phyloP scores from a whole-genome alignment of 2,113 vertebrate genomes.

The Morone chrysops region DNA sequence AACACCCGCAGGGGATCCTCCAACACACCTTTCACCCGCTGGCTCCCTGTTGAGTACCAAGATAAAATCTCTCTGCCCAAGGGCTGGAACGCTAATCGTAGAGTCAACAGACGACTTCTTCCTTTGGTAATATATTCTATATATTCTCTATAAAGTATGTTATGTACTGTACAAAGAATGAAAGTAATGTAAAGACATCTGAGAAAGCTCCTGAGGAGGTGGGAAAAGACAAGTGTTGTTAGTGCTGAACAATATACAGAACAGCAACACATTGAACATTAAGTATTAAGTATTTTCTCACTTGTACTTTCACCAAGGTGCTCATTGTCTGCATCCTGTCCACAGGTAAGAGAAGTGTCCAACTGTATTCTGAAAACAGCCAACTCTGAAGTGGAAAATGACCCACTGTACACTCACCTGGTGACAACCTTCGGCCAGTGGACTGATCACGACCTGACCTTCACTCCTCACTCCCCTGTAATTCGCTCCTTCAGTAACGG shows the following conservation, averaged over 20 bases:
- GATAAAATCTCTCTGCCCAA: slow-evolving; percentile 80
- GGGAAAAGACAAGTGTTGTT: neutral
- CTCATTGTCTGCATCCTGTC: slow-evolving; percentile 16
- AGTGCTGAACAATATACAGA: neutral
- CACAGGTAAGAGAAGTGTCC: slow-evolving; percentile 87
- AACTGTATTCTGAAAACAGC: slow-evolving; percentile 83
- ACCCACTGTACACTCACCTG: slow-evolving; percentile 81
- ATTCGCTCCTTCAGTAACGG: slow-evolving; percentile 77
- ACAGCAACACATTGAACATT: neutral
- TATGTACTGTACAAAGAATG: neutral
- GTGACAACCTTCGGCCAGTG: slow-evolving; percentile 91
- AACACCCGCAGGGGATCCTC: slow-evolving; percentile 82
- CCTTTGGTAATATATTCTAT: slow-evolving; percentile 82
- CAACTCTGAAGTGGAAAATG: slow-evolving; percentile 67
- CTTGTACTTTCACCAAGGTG: neutral
- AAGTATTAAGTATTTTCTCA: neutral
- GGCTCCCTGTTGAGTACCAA: slow-evolving; percentile 88
- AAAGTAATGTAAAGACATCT: neutral
- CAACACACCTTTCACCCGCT: slow-evolving; percentile 86
- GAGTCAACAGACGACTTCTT: slow-evolving; percentile 68
- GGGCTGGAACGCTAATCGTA: slow-evolving; percentile 77
- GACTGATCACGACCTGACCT: slow-evolving; percentile 88
- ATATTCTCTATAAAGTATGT: neutral
- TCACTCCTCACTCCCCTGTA: slow-evolving; percentile 84
- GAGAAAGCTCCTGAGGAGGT: neutral